phyloP scores from a whole-genome alignment of 2,888 invertebrate species.

The Lissonota sp. region DNA sequence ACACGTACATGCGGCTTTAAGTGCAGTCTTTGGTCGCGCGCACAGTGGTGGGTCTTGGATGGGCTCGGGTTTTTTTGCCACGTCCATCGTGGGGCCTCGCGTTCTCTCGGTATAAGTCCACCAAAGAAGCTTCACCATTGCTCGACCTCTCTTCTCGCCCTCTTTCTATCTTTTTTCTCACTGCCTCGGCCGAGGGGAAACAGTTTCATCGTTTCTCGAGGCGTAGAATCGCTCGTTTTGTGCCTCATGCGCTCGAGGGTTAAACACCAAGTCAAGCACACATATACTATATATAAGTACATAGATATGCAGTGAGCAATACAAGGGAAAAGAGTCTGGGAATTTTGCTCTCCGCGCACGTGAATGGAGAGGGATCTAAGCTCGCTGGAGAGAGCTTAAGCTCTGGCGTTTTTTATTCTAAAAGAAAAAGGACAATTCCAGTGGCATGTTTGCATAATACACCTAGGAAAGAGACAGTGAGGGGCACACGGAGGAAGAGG shows the following conservation, averaged over 20 bases:
- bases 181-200: neutral
- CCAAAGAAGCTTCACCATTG: neutral
- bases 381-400: slow-evolving; percentile 13
- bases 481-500: neutral
- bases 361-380: slow-evolving; percentile 42
- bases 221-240: slow-evolving; percentile 20
- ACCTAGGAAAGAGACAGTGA: neutral
- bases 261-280: no score
- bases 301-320: neutral
- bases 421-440: slow-evolving; percentile 39
- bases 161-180: no score
- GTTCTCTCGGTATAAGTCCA: neutral
- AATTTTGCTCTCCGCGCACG: slow-evolving; percentile 32
- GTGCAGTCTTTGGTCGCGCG: slow-evolving; percentile 7
- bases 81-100: slow-evolving; percentile 1
- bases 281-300: neutral
- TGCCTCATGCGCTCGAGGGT: no score
- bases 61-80: neutral
- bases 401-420: neutral
- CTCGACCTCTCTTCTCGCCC: neutral
- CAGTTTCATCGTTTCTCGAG: slow-evolving; percentile 7
- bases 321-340: slow-evolving; percentile 12
- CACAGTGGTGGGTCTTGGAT: slow-evolving; percentile 14
- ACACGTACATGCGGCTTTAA: neutral
- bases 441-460: slow-evolving; percentile 64